Evolutionary conservation across 2,113 vertebrate genomes (phyloP).

Genomic region (Chloropsis cyanopogon): DNA sequence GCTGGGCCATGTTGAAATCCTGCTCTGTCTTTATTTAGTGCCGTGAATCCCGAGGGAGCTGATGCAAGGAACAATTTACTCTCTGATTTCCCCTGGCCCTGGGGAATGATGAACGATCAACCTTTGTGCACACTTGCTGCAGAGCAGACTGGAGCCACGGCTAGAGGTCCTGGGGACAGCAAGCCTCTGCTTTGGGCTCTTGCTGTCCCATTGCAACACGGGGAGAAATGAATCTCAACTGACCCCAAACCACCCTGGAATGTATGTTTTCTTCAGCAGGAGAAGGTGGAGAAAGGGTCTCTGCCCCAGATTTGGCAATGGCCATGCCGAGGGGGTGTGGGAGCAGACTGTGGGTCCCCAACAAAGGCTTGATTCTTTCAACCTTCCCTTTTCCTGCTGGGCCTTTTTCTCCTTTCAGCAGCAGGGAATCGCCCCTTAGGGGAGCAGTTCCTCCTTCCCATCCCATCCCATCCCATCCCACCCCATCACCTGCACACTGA

Average conservation of each 20-base stretch:
- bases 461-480: too few relatives aligned
- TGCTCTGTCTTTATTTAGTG: conserved; percentile 3
- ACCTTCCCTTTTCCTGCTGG: not conserved
- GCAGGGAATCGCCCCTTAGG: not conserved
- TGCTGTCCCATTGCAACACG: not conserved
- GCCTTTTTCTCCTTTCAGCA: not conserved
- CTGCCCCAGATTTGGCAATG: not conserved
- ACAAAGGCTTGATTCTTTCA: conserved; percentile 68
- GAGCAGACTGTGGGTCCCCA: not conserved
- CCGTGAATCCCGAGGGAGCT: not conserved
- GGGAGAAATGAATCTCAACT: not conserved
- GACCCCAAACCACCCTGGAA: conserved; percentile 8
- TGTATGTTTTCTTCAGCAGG: not conserved
- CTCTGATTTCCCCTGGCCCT: conserved; percentile 17
- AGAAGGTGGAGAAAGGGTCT: conserved; percentile 4
- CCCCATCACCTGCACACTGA: not conserved
- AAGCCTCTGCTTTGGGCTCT: conserved; percentile 15
- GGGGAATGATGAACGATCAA: not conserved
- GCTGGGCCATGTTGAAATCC: conserved; percentile 1
- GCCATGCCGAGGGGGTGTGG: not conserved
- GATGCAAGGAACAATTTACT: conserved; percentile 44
- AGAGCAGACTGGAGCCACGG: conserved; percentile 9
- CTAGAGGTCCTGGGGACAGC: conserved; percentile 16
- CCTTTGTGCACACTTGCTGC: conserved; percentile 43
- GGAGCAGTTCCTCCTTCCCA: not conserved